Evolutionary conservation across 1,140 invertebrate species (phyloP).

Genomic region (Oncopodura yosiiana): DNA sequence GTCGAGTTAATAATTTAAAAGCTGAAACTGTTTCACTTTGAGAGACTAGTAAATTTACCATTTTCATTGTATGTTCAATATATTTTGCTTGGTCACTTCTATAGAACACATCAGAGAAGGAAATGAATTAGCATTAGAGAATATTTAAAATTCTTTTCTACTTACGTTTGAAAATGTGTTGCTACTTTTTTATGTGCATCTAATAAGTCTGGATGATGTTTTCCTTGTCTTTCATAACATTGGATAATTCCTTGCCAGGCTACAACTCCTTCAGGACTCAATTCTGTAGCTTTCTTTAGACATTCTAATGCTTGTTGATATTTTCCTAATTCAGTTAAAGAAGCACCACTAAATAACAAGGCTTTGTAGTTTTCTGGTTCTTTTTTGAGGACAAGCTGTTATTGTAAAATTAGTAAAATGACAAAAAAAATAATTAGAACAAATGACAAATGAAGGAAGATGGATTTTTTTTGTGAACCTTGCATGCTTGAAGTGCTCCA

Average conservation of each 20-base stretch:
- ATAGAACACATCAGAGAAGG: background rate
- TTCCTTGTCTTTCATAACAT: conserved; percentile 23
- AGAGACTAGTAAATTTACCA: conserved; percentile 14
- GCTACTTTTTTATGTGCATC: conserved; percentile 26
- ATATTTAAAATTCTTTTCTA: too few species aligned
- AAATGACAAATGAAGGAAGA: too few species aligned
- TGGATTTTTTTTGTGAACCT: too few species aligned
- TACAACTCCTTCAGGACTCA: conserved; percentile 1
- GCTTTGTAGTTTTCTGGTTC: conserved; percentile 26
- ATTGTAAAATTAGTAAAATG: too few species aligned
- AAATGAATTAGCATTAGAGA: background rate
- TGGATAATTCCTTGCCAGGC: conserved; percentile 30
- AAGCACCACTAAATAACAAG: conserved; percentile 8
- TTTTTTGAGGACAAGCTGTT: conserved; percentile 20
- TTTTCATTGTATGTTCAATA: conserved; percentile 21
- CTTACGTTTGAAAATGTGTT: conserved; percentile 19
- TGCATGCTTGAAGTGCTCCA: too few species aligned
- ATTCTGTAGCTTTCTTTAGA: conserved; percentile 24
- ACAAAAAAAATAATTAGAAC: too few species aligned
- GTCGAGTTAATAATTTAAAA: conserved; percentile 16
- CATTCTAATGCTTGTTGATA: conserved; percentile 21
- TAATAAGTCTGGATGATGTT: conserved; percentile 22
- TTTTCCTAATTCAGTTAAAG: conserved; percentile 17
- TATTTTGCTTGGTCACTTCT: conserved; percentile 21
- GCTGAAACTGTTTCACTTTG: conserved; percentile 5